Evolutionary conservation across 1,140 invertebrate species (phyloP), one percentile per base, ranked within the genome.

Genomic region (Pissodes strobi): DNA sequence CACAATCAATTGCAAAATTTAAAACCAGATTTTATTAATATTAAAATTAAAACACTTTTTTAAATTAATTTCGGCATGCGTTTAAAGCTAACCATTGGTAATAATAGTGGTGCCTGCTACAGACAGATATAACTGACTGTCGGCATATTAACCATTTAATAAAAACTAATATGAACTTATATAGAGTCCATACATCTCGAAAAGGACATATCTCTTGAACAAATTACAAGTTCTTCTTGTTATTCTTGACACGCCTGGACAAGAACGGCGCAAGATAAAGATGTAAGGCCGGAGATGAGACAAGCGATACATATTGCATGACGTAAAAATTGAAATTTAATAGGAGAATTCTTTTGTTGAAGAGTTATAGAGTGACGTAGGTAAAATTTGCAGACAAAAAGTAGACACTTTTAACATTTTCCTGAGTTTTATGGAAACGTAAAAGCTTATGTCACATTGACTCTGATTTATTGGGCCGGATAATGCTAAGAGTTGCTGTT

Each of bases 251-350:
- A 57, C 53, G 53, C 53, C 17, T 43, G 34, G 18, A 57, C 53
- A 18, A 25, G 38, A 41, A 57, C 18, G 34, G 51, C 30, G 30
- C 15, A 39, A 57, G 53, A 57, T 57, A 18, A 57, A 57, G 53
- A 57, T 45, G 53, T 57, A 57, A 57, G 23, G 10, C 3, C 39
- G 19, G 38, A 41, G 53, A 57, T 57, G 53, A 27, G 53, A 57
- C 53, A 57, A 57, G 53, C 38, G 53, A 57, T 57, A 57, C 53
- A 57, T 57, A 57, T 57, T 57, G 22, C 53, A 57, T 57, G 53
- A 57, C 53, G 53, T 17, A 57, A 57, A 57, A 57, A 43, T 57
- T 57, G 38, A 43, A 57, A 57, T 57, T 57, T 57, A 17, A 57
- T 57, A 41, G 38, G 13, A 21, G 15, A 25, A 12, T 45, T 57